These are phyloP conservation scores for Gadopsis bispinosus DNA, from an alignment of 2,797 vertebrate species.

Conservation along the genomic window DNA sequence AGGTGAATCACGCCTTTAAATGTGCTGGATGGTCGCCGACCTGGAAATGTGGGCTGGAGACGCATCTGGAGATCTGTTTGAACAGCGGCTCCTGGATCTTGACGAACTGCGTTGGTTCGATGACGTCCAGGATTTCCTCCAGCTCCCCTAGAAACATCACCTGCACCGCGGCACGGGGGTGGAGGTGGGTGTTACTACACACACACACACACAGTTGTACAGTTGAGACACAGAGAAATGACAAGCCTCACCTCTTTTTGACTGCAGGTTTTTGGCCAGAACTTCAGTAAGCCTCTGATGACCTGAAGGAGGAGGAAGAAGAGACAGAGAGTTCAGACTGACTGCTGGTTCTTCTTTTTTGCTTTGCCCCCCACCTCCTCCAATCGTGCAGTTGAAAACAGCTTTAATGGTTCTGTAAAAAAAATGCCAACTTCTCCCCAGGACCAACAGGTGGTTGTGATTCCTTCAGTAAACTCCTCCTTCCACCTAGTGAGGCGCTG, in stretches of 20 bases:
- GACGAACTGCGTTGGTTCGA: constrained; percentile 97
- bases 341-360: not conserved
- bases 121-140: constrained; percentile 98
- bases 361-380: too few relatives aligned
- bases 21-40: constrained; percentile 67
- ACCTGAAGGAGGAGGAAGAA: constrained; percentile 85
- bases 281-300: constrained; percentile 98
- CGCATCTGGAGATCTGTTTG: constrained; percentile 99
- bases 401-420: not conserved
- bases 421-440: too few relatives aligned
- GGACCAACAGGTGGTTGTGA: not conserved
- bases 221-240: not conserved
- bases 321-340: constrained; percentile 26
- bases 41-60: constrained; percentile 99
- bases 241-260: constrained; percentile 92
- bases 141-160: constrained; percentile 99
- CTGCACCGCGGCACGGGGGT: constrained; percentile 65
- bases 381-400: not conserved
- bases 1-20: not conserved
- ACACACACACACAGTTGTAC: not conserved
- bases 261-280: constrained; percentile 99
- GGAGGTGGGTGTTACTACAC: not conserved
- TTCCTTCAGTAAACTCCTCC: not conserved
- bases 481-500: not conserved
- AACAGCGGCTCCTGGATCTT: constrained; percentile 99